These are phyloP conservation scores for Macaca mulatta DNA, from an alignment of 2,113 vertebrate genomes.

Conservation along the genomic window DNA sequence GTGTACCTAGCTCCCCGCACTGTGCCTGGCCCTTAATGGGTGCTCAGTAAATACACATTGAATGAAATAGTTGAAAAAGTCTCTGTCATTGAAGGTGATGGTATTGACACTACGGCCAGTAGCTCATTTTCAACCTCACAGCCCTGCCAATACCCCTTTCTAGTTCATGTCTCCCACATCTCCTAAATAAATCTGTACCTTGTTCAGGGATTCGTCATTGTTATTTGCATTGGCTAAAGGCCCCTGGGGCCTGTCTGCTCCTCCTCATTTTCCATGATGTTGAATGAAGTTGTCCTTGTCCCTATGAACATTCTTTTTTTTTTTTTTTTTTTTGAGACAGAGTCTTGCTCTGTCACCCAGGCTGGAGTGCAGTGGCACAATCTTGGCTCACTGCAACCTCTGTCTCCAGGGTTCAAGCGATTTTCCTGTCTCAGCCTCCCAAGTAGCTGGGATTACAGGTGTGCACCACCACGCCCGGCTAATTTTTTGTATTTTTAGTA, in stretches of 20 bases:
- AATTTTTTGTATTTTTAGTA: too few relatives aligned
- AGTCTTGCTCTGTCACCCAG: too few relatives aligned
- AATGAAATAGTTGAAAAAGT: background rate
- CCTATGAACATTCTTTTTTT: background rate
- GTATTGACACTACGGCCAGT: background rate
- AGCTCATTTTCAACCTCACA: background rate
- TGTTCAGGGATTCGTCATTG: background rate
- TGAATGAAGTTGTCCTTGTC: background rate
- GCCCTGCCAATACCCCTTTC: background rate
- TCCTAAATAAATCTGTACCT: background rate
- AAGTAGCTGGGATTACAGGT: too few relatives aligned
- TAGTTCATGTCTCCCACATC: background rate
- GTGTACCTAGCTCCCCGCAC: background rate
- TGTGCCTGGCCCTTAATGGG: background rate
- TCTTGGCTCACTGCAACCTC: too few relatives aligned
- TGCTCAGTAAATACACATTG: background rate
- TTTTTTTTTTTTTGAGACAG: too few relatives aligned
- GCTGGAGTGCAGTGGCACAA: too few relatives aligned
- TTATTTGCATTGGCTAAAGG: background rate
- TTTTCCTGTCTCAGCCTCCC: too few relatives aligned
- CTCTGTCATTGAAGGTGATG: background rate
- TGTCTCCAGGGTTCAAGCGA: too few relatives aligned
- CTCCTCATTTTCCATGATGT: background rate
- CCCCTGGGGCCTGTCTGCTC: background rate
- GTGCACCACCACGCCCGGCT: too few relatives aligned